These are phyloP conservation scores for Decapterus maruadsi DNA, from an alignment of 2,797 vertebrate genomes.

Conservation along the genomic window DNA sequence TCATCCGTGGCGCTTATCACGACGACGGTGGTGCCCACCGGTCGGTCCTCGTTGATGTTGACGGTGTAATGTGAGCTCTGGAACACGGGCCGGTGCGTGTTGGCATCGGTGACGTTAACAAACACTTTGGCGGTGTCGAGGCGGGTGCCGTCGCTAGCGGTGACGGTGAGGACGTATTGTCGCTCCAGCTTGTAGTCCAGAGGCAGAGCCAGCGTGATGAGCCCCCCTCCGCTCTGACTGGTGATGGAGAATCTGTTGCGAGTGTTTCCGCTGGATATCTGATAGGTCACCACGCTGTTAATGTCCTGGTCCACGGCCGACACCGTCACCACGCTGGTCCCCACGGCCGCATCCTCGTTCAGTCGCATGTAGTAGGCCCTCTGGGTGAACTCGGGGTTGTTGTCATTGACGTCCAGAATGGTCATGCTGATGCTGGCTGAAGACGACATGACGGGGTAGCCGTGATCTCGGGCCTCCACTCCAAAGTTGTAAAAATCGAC, in stretches of 20 bases:
- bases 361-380: conserved; percentile 91
- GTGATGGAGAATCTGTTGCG: conserved; percentile 98
- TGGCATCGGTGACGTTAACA: conserved; percentile 95
- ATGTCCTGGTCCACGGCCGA: conserved; percentile 94
- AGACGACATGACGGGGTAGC: conserved; percentile 90
- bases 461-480: conserved; percentile 94
- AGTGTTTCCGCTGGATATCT: conserved; percentile 96
- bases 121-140: conserved; percentile 91
- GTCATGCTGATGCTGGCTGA: conserved; percentile 94
- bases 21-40: conserved; percentile 92
- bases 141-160: conserved; percentile 92
- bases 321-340: conserved; percentile 94
- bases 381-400: conserved; percentile 95
- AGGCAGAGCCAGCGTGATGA: conserved; percentile 93
- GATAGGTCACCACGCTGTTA: conserved; percentile 96
- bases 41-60: conserved; percentile 93
- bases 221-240: conserved; percentile 93
- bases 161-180: conserved; percentile 92
- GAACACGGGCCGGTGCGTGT: conserved; percentile 96
- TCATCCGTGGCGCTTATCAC: conserved; percentile 96
- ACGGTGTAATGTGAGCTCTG: conserved; percentile 98
- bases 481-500: conserved; percentile 94
- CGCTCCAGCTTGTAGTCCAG: conserved; percentile 97
- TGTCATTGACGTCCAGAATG: conserved; percentile 95
- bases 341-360: conserved; percentile 94